Percentiles rank a stretch among this genome's conserved stretches.
Evolutionary conservation across 1,140 invertebrate genomes (phyloP).

Genomic region (Caenorhabditis tropicalis): DNA sequence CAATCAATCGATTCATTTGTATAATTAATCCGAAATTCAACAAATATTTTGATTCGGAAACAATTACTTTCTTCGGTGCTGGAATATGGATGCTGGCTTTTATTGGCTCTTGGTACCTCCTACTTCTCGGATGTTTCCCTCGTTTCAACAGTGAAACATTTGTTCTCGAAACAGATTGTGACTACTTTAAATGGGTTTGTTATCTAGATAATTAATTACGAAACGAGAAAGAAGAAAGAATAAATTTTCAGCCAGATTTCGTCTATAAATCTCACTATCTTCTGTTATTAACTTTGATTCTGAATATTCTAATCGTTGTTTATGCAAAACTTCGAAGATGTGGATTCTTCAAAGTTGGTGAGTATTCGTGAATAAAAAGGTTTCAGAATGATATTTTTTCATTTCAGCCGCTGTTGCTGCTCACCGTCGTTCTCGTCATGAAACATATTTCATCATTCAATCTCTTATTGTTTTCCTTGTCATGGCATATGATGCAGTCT

Average conservation of each 20-base stretch:
- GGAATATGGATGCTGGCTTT: not conserved
- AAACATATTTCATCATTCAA: constrained; percentile 4
- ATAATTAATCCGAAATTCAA: constrained; percentile 22
- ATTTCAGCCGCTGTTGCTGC: not conserved
- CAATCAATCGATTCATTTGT: not conserved
- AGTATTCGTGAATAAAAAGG: not conserved
- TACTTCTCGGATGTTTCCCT: not conserved
- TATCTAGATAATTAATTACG: not conserved
- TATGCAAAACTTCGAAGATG: constrained; percentile 3
- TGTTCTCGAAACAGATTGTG: not conserved
- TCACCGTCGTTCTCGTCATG: not conserved
- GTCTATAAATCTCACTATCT: not conserved
- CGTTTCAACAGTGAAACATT: not conserved
- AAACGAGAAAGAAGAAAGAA: not conserved
- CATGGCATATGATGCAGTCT: not conserved
- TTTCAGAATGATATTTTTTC: not conserved
- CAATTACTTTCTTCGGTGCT: not conserved
- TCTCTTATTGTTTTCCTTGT: not conserved
- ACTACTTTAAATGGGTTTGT: constrained; percentile 5
- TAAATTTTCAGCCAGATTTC: constrained; percentile 1
- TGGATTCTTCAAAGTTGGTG: not conserved
- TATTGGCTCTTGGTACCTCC: constrained; percentile 1
- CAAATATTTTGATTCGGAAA: not conserved
- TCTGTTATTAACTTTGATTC: not conserved
- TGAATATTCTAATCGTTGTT: not conserved